Conservation (phyloP, 2,888 invertebrate genomes). For the Keiferia lycopersicella region DNA sequence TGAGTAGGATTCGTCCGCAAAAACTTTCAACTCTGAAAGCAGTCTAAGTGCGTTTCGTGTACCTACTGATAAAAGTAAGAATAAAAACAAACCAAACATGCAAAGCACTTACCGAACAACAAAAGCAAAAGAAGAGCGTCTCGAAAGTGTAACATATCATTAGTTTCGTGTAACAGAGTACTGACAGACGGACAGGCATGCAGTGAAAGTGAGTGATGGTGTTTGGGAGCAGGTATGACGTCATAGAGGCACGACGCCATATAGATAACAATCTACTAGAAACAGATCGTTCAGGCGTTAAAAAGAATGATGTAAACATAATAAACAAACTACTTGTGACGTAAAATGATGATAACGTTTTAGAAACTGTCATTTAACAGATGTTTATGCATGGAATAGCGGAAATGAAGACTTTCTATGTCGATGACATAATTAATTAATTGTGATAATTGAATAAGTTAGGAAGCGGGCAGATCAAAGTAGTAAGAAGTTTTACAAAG, state of each 20-base stretch:
- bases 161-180: constrained; percentile 33
- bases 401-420: background rate
- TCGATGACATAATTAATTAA: background rate
- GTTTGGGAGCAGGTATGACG: constrained; percentile 71
- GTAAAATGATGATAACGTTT: background rate
- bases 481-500: too few relatives aligned
- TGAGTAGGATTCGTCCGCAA: background rate
- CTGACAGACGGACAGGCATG: constrained; percentile 50
- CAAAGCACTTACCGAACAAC: constrained; percentile 21
- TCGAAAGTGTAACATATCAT: constrained; percentile 39
- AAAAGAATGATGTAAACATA: constrained; percentile 23
- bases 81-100: constrained; percentile 4
- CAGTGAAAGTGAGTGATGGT: constrained; percentile 74
- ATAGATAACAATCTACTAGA: constrained; percentile 22
- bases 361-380: background rate
- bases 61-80: constrained; percentile 10
- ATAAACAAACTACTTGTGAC: constrained; percentile 6
- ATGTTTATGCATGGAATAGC: background rate
- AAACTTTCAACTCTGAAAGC: background rate
- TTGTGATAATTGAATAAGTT: too few relatives aligned
- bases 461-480: too few relatives aligned
- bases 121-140: constrained; percentile 26
- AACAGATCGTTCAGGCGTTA: constrained; percentile 19
- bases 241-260: constrained; percentile 41
- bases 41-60: background rate